These are phyloP conservation scores for Girardia tigrina DNA, from an alignment of 2,888 invertebrate species.

Conservation along the genomic window DNA sequence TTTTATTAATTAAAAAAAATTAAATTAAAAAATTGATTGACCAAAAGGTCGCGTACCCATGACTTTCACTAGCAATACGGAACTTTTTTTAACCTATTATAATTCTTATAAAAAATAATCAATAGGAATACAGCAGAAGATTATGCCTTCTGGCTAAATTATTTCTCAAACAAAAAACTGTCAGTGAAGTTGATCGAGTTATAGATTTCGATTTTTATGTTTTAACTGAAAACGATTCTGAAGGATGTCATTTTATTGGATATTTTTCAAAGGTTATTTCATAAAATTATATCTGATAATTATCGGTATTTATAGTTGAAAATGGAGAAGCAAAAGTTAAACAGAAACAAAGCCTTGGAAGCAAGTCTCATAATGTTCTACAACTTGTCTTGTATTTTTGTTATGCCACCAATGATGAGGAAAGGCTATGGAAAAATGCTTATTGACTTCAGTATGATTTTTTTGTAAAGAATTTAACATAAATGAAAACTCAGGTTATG, in stretches of 20 bases:
- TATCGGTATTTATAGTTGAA: conserved; percentile 25
- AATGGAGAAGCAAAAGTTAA: conserved; percentile 34
- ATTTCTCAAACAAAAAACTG: conserved; percentile 92
- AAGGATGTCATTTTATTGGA: conserved; percentile 76
- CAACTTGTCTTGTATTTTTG: conserved; percentile 94
- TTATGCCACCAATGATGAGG: conserved; percentile 83
- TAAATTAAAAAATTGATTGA: too few relatives aligned
- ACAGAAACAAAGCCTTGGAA: conserved; percentile 26
- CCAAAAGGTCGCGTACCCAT: too few relatives aligned
- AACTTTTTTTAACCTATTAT: too few relatives aligned
- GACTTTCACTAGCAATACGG: too few relatives aligned
- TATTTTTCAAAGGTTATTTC: conserved; percentile 75
- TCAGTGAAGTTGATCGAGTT: conserved; percentile 73
- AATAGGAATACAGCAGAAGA: conserved; percentile 73
- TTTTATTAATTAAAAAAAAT: too few relatives aligned
- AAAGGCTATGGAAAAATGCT: conserved; percentile 90
- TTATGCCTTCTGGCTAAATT: conserved; percentile 89
- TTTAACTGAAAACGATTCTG: conserved; percentile 73
- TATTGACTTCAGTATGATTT: conserved; percentile 91
- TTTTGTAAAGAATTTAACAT: neutral
- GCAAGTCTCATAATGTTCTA: conserved; percentile 60
- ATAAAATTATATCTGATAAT: neutral
- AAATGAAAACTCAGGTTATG: conserved; percentile 62
- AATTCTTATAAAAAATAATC: too few relatives aligned
- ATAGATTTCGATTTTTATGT: conserved; percentile 97